phyloP scores from a whole-genome alignment of 2,113 vertebrate species.

The Malurus cyaneus region DNA sequence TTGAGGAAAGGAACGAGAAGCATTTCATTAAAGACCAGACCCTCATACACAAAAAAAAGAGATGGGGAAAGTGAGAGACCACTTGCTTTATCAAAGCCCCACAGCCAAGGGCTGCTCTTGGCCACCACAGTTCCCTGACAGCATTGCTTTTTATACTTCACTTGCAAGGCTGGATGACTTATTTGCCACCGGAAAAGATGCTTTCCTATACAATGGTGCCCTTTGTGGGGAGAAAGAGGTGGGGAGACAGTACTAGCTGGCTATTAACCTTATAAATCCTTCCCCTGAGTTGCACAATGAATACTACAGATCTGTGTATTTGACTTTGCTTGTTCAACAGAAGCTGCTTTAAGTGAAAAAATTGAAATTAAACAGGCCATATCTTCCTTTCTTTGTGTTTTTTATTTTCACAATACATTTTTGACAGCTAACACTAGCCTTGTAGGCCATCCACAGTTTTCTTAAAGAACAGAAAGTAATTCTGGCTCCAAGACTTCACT shows the following conservation, averaged over 20 bases:
- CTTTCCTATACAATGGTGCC: not conserved
- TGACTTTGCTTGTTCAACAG: not conserved
- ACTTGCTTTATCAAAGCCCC: not conserved
- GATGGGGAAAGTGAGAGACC: not conserved
- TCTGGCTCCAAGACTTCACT: not conserved
- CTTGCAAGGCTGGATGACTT: not conserved
- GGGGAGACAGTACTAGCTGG: not conserved
- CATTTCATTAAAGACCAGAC: not conserved
- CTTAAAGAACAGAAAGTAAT: not conserved
- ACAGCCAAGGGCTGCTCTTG: accelerated
- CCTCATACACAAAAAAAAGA: not conserved
- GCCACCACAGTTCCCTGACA: not conserved
- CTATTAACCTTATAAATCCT: constrained; percentile 17
- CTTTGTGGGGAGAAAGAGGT: not conserved
- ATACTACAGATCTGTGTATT: not conserved
- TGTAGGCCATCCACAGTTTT: not conserved
- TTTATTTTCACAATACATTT: not conserved
- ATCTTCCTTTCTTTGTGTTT: not conserved
- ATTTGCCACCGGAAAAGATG: not conserved
- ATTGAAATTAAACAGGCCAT: not conserved
- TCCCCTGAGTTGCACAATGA: not conserved
- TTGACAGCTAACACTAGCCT: not conserved
- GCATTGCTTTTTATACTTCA: not conserved
- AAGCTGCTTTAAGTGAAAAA: not conserved
- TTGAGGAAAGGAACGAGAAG: not conserved